These are phyloP conservation scores for Lochmaea crataegi DNA, from an alignment of 2,888 invertebrate species.

Conservation along the genomic window DNA sequence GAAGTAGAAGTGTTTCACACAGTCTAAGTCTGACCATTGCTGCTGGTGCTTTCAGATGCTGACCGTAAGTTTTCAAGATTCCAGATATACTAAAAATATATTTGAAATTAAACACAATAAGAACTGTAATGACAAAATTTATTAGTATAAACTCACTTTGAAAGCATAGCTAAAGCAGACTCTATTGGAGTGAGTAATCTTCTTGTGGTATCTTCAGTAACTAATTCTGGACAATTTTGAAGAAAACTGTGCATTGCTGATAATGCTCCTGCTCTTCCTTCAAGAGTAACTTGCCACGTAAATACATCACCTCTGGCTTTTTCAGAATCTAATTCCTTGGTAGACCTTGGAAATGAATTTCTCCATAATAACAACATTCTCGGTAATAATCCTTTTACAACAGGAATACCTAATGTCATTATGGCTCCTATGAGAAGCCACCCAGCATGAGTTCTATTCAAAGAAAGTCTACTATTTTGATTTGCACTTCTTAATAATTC, in stretches of 20 bases:
- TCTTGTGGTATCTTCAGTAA: conserved; percentile 91
- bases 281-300: conserved; percentile 98
- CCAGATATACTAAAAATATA: conserved; percentile 76
- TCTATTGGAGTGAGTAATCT: conserved; percentile 92
- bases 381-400: conserved; percentile 91
- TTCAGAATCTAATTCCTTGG: conserved; percentile 96
- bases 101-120: background rate
- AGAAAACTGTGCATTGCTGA: conserved; percentile 96
- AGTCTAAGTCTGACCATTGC: conserved; percentile 93
- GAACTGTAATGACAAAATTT: background rate
- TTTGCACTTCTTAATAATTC: conserved; percentile 95
- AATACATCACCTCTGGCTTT: conserved; percentile 96
- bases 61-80: conserved; percentile 89
- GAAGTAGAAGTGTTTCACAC: conserved; percentile 85
- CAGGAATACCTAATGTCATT: conserved; percentile 93
- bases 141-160: conserved; percentile 75
- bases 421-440: conserved; percentile 98
- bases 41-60: conserved; percentile 92
- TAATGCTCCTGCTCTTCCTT: conserved; percentile 95
- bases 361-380: conserved; percentile 96
- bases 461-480: conserved; percentile 94
- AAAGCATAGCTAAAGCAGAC: conserved; percentile 93
- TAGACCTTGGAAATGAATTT: conserved; percentile 96
- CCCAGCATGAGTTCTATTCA: conserved; percentile 96
- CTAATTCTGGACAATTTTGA: conserved; percentile 88